A percentile compares a stretch with the other conserved stretches of the same genome.
phyloP scores from a whole-genome alignment of 1,140 invertebrate species.

The Metaphire vulgaris region DNA sequence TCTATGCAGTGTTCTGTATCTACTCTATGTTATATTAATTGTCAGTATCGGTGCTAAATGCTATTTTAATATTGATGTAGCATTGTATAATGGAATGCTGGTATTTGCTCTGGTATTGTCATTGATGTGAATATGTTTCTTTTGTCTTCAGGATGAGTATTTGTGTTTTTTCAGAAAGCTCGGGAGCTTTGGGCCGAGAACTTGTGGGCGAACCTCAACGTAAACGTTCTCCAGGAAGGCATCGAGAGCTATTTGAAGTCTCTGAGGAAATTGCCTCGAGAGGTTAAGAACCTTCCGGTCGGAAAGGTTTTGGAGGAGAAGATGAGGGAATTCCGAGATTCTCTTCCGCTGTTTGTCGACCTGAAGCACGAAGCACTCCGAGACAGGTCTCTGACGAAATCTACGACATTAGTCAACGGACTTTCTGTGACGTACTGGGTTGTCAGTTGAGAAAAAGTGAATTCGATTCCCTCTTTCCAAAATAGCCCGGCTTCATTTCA shows the following conservation, averaged over 20 bases:
- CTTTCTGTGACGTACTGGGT: too few relatives aligned
- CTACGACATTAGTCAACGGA: too few relatives aligned
- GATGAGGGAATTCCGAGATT: constrained; percentile 80
- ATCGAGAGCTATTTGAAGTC: constrained; percentile 69
- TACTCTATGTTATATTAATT: too few relatives aligned
- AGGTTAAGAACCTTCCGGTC: constrained; percentile 57
- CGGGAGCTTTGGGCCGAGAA: constrained; percentile 75
- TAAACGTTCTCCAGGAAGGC: constrained; percentile 69
- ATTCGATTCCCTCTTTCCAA: too few relatives aligned
- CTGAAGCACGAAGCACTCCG: constrained; percentile 82
- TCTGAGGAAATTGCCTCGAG: constrained; percentile 61
- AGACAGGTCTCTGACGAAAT: constrained; percentile 63
- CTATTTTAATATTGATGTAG: too few relatives aligned
- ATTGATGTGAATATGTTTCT: neutral
- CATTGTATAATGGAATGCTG: too few relatives aligned
- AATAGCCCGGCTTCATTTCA: too few relatives aligned
- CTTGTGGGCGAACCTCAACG: constrained; percentile 77
- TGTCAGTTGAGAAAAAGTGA: too few relatives aligned
- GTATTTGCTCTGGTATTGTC: neutral
- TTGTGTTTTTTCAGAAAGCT: constrained; percentile 49
- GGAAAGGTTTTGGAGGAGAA: constrained; percentile 65
- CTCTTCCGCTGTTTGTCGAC: constrained; percentile 79
- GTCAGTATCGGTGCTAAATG: too few relatives aligned
- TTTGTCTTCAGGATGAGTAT: neutral
- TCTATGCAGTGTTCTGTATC: too few relatives aligned